phyloP scores from a whole-genome alignment of 2,888 invertebrate species.

The Cataglyphis cursor region DNA sequence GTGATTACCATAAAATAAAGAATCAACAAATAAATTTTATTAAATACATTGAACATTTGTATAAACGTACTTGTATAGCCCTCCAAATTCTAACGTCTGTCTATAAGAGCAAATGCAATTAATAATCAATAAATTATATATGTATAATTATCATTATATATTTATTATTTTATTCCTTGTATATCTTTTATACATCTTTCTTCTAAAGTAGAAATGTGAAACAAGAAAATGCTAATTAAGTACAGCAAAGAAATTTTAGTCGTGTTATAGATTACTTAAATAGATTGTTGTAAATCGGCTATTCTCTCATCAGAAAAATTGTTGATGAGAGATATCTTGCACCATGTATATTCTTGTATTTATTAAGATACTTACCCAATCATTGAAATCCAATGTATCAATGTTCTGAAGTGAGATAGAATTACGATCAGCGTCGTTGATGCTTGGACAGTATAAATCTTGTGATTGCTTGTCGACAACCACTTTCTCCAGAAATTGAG shows the following conservation, averaged over 20 bases:
- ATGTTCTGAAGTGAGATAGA: constrained; percentile 90
- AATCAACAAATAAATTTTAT: not conserved
- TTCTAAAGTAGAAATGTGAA: not conserved
- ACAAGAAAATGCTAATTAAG: not conserved
- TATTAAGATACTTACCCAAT: constrained; percentile 91
- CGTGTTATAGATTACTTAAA: not conserved
- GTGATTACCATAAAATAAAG: constrained; percentile 2
- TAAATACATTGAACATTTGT: not conserved
- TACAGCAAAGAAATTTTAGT: not conserved
- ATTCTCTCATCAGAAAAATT: not conserved
- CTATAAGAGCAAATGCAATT: constrained; percentile 85
- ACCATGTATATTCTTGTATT: not conserved
- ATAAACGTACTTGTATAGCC: constrained; percentile 92
- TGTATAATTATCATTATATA: not conserved
- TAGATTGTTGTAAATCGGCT: not conserved
- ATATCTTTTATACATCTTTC: constrained; percentile 61
- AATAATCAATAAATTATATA: constrained; percentile 37
- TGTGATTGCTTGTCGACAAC: constrained; percentile 85
- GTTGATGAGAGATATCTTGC: not conserved
- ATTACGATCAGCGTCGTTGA: constrained; percentile 88
- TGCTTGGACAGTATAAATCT: constrained; percentile 87
- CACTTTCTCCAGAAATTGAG: constrained; percentile 96
- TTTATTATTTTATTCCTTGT: not conserved
- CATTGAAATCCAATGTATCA: constrained; percentile 94
- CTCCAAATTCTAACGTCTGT: constrained; percentile 93